These are phyloP conservation scores for Plecotus auritus DNA, from an alignment of 2,113 vertebrate genomes.

Conservation along the genomic window DNA sequence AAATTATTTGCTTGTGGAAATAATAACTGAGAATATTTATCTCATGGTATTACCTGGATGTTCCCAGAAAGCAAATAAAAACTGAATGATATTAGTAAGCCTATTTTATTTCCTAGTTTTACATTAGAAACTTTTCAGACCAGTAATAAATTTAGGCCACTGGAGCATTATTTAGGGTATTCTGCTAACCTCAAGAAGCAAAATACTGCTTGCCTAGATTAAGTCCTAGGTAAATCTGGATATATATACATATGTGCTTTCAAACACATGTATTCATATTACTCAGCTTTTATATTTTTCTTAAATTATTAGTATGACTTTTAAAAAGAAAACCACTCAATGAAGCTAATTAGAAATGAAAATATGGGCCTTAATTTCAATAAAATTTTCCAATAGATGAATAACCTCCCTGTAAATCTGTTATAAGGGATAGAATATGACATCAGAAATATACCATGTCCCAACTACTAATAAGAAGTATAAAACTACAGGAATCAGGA, in stretches of 20 bases:
- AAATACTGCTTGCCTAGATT: not conserved
- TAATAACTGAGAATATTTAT: slow-evolving; percentile 36
- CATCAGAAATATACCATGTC: not conserved
- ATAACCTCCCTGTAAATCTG: not conserved
- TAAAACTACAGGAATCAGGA: not conserved
- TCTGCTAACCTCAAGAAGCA: not conserved
- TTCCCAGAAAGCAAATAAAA: slow-evolving; percentile 37
- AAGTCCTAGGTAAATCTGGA: not conserved
- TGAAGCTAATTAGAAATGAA: not conserved
- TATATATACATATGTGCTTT: not conserved
- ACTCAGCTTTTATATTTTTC: not conserved
- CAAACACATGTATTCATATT: not conserved
- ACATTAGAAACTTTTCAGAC: not conserved
- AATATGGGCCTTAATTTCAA: not conserved
- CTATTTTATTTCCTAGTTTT: slow-evolving; percentile 23
- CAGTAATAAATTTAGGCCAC: not conserved
- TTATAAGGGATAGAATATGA: not conserved
- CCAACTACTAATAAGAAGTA: not conserved
- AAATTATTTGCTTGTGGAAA: slow-evolving; percentile 2
- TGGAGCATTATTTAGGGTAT: not conserved
- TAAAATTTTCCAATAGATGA: not conserved
- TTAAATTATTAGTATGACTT: not conserved
- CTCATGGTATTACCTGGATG: not conserved
- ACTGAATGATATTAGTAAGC: not conserved
- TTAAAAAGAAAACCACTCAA: not conserved